Evolutionary conservation across 2,797 vertebrate species (phyloP), one percentile per base, ranked within the genome.

Genomic region (Xiphophorus birchmanni): DNA sequence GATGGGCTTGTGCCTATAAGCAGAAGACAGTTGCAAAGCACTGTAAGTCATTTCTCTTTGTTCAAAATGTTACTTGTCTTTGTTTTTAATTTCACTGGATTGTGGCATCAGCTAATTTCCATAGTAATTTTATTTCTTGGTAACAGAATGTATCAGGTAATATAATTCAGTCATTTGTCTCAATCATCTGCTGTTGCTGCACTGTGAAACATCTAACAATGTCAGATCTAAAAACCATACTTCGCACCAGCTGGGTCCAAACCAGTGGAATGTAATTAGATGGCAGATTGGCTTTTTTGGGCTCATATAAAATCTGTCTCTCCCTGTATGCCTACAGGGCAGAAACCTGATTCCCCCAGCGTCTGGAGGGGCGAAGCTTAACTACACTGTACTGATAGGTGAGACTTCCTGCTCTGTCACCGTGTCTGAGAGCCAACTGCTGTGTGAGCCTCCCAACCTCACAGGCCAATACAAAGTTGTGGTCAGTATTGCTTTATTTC

Each of bases 311-410:
- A 80, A 67, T 74, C 54, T 76, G 77, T 80, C 78, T 73, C 2
- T 82, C 56, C 77, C 67, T 40, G 6, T 82, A 21, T 86, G 76
- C 87, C 94, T 84, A 84, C 93, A 99, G 99, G 99, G 99, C 83
- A 98, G 96, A 92, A 99, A 99, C 94, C 96, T 99, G 95, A 97
- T 98, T 80, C 99, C 99, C 3, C 97, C 97, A 0, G 96, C 97
- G 15, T 91, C 98, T 0, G 98, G 97, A 82, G 99, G 98, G 77
- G 97, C 96, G 73, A 99, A 98, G 92, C 96, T 99, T 75, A 99
- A 99, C 96, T 99, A 99, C 96, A 98, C 97, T 0, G 97, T 99
- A 83, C 93, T 99, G 91, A 96, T 99, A 0, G 99, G 99, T 52
- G 98, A 99, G 78, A 99, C 97, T 0, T 97, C 97, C 8, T 99